Evolutionary conservation across 2,113 vertebrate species (phyloP).

Genomic region (Brachypodius melanocephalos): DNA sequence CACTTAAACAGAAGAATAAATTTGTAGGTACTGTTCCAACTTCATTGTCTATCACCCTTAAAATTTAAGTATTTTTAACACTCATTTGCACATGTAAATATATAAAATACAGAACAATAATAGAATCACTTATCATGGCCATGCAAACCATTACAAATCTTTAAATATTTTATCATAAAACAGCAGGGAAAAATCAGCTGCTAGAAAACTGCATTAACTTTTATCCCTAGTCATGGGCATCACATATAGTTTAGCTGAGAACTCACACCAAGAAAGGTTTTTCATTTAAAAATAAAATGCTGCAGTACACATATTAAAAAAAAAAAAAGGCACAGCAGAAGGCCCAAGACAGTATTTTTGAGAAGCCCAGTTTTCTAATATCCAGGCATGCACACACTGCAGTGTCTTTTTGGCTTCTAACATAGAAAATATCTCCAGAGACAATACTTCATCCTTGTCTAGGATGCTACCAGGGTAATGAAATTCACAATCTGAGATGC

Average conservation of each 20-base stretch:
- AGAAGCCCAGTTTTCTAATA: not conserved
- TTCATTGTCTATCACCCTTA: not conserved
- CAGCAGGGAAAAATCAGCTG: not conserved
- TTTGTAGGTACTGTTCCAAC: not conserved
- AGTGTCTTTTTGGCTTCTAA: not conserved
- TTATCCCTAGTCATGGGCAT: not conserved
- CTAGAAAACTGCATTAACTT: not conserved
- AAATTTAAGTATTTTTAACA: not conserved
- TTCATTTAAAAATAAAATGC: not conserved
- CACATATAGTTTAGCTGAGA: not conserved
- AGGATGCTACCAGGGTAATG: not conserved
- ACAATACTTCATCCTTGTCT: not conserved
- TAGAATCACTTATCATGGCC: not conserved
- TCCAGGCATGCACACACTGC: not conserved
- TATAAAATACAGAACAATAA: not conserved
- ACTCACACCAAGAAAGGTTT: not conserved
- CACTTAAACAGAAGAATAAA: not conserved
- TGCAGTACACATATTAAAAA: not conserved
- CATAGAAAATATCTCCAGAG: not conserved
- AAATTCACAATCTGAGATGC: not conserved
- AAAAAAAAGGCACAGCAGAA: not conserved
- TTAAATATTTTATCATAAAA: not conserved
- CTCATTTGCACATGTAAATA: accelerated
- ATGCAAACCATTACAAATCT: not conserved
- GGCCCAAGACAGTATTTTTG: not conserved